phyloP scores from a whole-genome alignment of 2,797 vertebrate species.

The Lagodon rhomboides region DNA sequence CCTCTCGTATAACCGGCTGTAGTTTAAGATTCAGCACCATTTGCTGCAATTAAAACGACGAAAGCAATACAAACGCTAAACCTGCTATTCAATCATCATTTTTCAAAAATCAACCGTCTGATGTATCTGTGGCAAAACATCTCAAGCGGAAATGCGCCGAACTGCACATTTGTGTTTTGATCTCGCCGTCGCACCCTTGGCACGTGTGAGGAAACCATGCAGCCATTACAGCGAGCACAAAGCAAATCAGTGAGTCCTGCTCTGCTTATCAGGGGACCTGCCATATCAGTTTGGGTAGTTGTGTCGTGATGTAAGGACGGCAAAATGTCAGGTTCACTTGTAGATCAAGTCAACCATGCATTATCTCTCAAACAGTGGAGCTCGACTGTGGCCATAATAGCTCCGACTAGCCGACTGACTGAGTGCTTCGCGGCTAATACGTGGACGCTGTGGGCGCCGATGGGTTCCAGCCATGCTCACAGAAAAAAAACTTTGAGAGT shows the following conservation, averaged over 20 bases:
- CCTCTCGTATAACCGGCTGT: neutral
- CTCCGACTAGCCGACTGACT: constrained; percentile 69
- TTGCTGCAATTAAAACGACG: neutral
- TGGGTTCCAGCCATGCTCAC: constrained; percentile 56
- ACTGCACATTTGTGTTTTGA: constrained; percentile 45
- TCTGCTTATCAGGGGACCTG: constrained; percentile 82
- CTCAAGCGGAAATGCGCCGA: neutral
- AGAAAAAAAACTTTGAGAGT: constrained; percentile 55
- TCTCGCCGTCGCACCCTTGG: constrained; percentile 52
- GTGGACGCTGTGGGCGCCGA: constrained; percentile 53
- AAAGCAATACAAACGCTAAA: constrained; percentile 4
- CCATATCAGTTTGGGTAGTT: constrained; percentile 85
- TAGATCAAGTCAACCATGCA: constrained; percentile 88
- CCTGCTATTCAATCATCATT: constrained; percentile 18
- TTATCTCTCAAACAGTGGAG: constrained; percentile 84
- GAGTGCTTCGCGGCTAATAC: constrained; percentile 67
- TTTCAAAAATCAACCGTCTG: neutral
- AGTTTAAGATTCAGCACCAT: constrained; percentile 5
- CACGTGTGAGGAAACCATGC: constrained; percentile 72
- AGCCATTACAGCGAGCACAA: constrained; percentile 81
- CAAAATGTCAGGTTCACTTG: constrained; percentile 88
- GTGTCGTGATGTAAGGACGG: constrained; percentile 84
- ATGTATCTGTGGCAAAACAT: constrained; percentile 4
- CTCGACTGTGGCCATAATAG: constrained; percentile 76
- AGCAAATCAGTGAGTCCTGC: constrained; percentile 79